phyloP scores from a whole-genome alignment of 1,140 invertebrate species.

The Papilio polyxenes region DNA sequence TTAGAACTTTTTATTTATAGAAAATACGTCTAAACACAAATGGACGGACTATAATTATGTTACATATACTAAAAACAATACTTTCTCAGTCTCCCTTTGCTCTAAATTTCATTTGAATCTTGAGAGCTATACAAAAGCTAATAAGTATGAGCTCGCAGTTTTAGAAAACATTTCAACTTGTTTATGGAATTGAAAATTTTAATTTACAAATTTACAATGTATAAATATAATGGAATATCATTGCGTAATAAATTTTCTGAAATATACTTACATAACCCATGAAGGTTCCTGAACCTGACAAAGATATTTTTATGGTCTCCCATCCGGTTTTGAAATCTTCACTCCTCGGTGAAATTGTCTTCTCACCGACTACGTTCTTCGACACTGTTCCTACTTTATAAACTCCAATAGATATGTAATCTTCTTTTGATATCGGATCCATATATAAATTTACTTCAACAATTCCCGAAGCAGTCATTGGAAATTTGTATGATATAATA shows the following conservation, averaged over 20 bases:
- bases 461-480: conserved; percentile 43
- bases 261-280: conserved; percentile 50
- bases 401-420: conserved; percentile 46
- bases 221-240: too few relatives aligned
- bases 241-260: not conserved
- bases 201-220: too few relatives aligned
- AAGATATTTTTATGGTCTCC: conserved; percentile 38
- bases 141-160: too few relatives aligned
- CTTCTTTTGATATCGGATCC: conserved; percentile 31
- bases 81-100: too few relatives aligned
- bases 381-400: conserved; percentile 40
- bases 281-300: conserved; percentile 38
- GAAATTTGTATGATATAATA: conserved; percentile 46
- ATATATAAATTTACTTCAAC: conserved; percentile 49
- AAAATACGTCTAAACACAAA: too few relatives aligned
- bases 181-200: too few relatives aligned
- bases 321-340: conserved; percentile 42
- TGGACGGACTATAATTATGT: too few relatives aligned
- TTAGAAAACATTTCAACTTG: too few relatives aligned
- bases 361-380: conserved; percentile 38
- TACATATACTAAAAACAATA: too few relatives aligned
- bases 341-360: conserved; percentile 33
- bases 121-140: too few relatives aligned
- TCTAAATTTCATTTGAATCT: too few relatives aligned
- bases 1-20: too few relatives aligned